A percentile compares a stretch with the other conserved stretches of the same genome.
These are phyloP conservation scores for Limenitis camilla DNA, from an alignment of 2,888 invertebrate genomes.

Conservation along the genomic window DNA sequence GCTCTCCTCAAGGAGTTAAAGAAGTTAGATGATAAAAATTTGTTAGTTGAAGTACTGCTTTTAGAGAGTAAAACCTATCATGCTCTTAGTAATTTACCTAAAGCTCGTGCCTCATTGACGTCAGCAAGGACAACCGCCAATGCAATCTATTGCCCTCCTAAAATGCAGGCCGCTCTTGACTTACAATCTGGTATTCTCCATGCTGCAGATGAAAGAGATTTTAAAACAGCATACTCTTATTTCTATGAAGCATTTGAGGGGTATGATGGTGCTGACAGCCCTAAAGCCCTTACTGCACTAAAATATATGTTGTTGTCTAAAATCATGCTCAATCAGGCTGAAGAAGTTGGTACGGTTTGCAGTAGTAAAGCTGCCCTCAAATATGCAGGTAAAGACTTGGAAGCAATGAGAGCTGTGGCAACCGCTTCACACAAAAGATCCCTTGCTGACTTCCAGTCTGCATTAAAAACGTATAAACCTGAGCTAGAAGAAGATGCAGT, in stretches of 20 bases:
- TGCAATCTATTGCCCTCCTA: conserved; percentile 99
- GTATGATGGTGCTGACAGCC: conserved; percentile 94
- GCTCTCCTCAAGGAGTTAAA: conserved; percentile 95
- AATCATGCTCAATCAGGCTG: conserved; percentile 97
- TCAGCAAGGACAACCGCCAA: conserved; percentile 99
- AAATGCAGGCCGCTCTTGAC: conserved; percentile 98
- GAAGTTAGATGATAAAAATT: conserved; percentile 98
- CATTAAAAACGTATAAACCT: conserved; percentile 87
- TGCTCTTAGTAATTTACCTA: conserved; percentile 96
- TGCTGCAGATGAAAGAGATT: conserved; percentile 99
- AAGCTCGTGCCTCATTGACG: conserved; percentile 96
- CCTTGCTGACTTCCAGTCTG: conserved; percentile 95
- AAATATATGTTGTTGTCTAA: conserved; percentile 99
- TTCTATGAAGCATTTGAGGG: conserved; percentile 99
- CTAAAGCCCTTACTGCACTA: conserved; percentile 93
- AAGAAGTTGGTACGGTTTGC: conserved; percentile 95
- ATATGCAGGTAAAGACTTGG: conserved; percentile 95
- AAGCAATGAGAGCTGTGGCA: conserved; percentile 98
- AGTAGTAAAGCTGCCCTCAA: conserved; percentile 98
- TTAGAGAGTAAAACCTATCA: conserved; percentile 99
- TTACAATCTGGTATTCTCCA: conserved; percentile 98
- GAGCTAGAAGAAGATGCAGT: conserved; percentile 97
- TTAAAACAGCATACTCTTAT: conserved; percentile 99
- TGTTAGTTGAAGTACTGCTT: conserved; percentile 97
- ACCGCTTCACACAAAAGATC: conserved; percentile 97